Conservation (phyloP, 2,888 invertebrate genomes). For the Chromoteleia sp. region DNA sequence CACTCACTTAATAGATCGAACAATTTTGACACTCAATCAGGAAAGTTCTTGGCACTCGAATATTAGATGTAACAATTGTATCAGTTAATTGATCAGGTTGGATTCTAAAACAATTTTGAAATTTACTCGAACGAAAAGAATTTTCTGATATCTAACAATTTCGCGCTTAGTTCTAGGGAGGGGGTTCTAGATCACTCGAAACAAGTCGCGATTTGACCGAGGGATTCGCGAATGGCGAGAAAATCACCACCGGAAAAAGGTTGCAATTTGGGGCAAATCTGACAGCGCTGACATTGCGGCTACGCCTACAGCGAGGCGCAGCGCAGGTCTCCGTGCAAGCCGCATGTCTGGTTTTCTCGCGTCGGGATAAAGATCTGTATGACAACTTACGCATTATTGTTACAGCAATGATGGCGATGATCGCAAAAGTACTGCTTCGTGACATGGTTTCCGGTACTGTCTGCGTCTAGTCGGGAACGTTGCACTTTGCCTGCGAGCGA, state of each 20-base stretch:
- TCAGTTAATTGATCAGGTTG: too few relatives aligned
- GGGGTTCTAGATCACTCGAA: too few relatives aligned
- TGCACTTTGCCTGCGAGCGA: slow-evolving; percentile 69
- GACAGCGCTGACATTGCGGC: slow-evolving; percentile 55
- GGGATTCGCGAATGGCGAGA: neutral
- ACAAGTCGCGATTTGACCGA: too few relatives aligned
- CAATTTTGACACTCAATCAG: too few relatives aligned
- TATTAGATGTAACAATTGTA: too few relatives aligned
- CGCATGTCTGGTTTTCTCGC: slow-evolving; percentile 34
- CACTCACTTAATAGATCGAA: too few relatives aligned
- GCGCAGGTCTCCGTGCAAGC: slow-evolving; percentile 14
- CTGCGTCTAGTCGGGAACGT: slow-evolving; percentile 38
- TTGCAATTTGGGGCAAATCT: slow-evolving; percentile 43
- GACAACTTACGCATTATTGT: slow-evolving; percentile 74
- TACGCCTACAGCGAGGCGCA: slow-evolving; percentile 49
- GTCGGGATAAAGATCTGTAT: slow-evolving; percentile 12
- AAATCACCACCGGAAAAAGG: slow-evolving; percentile 22
- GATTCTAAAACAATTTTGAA: too few relatives aligned
- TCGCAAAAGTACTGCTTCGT: slow-evolving; percentile 57
- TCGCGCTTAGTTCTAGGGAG: too few relatives aligned
- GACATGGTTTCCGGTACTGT: slow-evolving; percentile 67
- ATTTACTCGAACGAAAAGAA: too few relatives aligned
- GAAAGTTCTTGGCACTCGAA: too few relatives aligned
- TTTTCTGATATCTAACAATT: too few relatives aligned
- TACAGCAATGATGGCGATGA: slow-evolving; percentile 61